Evolutionary conservation across 2,113 vertebrate species (phyloP), one percentile per base, ranked within the genome.

Genomic region (Semicossyphus pulcher): DNA sequence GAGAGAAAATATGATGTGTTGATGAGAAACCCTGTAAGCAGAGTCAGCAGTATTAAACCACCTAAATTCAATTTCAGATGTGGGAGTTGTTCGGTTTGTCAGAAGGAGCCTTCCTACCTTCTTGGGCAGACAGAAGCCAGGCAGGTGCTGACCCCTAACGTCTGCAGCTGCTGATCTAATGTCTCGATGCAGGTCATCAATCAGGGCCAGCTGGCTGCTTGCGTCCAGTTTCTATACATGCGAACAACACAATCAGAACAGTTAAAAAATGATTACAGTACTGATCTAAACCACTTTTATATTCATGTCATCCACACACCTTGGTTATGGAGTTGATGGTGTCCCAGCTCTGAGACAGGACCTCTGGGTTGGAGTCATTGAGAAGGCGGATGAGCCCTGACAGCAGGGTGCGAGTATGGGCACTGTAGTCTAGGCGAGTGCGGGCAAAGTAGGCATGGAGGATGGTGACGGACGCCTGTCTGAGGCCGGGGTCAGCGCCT

Each of bases 81-180:
- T 10, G 11, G 21, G 11, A 60, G 12, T 31, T 70, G 39, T 41
- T 76, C 5, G 29, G 4, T 0, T 25, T 14, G 16, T 60, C 15
- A 47, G 5, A 10, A 39, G 3, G 36, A 49, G 6, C 10, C 14
- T 11, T 41, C 83, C 93, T 86, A 99, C 98, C 96, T 98, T 99
- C 89, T 97, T 99, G 1, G 97, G 96, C 79, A 99, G 94, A 90
- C 98, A 99, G 93, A 99, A 99, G 12, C 98, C 98, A 0, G 97
- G 97, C 42, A 99, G 94, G 0, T 97, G 94, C 61, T 96, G 95
- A 60, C 97, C 97, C 87, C 93, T 96, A 54, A 96, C 95, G 29
- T 99, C 97, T 0, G 93, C 94, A 37, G 96, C 95, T 18, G 94
- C 94, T 61, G 95, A 93, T 54, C 94, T 94, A 51, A 99, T 95